These are phyloP conservation scores for Fistularia commersonii DNA, from an alignment of 2,797 vertebrate species.

Conservation along the genomic window DNA sequence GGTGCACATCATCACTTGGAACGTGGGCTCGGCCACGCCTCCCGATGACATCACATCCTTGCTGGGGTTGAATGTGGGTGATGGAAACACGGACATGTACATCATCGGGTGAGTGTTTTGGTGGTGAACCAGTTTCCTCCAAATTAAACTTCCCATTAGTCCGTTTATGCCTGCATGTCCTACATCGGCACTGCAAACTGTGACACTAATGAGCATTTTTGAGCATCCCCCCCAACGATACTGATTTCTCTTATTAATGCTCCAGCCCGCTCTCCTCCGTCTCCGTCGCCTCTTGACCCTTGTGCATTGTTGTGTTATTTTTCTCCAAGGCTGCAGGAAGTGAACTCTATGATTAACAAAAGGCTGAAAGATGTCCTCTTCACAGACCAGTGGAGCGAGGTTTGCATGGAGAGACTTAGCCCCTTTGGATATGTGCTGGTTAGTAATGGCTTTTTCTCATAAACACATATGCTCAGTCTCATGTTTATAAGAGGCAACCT, in stretches of 20 bases:
- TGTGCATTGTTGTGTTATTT: conserved; percentile 43
- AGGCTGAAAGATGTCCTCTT: conserved; percentile 95
- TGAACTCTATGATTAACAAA: conserved; percentile 98
- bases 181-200: conserved; percentile 7
- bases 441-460: conserved; percentile 62
- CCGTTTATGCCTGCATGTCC: conserved; percentile 5
- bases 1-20: conserved; percentile 95
- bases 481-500: background rate
- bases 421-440: conserved; percentile 96
- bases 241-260: conserved; percentile 14
- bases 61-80: conserved; percentile 86
- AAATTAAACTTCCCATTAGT: background rate
- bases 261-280: conserved; percentile 14
- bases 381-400: conserved; percentile 97
- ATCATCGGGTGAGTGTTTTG: conserved; percentile 88
- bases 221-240: background rate
- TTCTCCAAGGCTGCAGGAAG: conserved; percentile 88
- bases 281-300: conserved; percentile 31
- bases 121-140: conserved; percentile 1
- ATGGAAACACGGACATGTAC: conserved; percentile 90
- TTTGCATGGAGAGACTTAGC: conserved; percentile 93
- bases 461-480: conserved; percentile 31
- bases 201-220: conserved; percentile 20
- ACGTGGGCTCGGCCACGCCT: conserved; percentile 90
- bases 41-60: conserved; percentile 89